A percentile compares a stretch with the other conserved stretches of the same genome.
phyloP scores from a whole-genome alignment of 2,888 invertebrate genomes.

The Ellobium chinense region DNA sequence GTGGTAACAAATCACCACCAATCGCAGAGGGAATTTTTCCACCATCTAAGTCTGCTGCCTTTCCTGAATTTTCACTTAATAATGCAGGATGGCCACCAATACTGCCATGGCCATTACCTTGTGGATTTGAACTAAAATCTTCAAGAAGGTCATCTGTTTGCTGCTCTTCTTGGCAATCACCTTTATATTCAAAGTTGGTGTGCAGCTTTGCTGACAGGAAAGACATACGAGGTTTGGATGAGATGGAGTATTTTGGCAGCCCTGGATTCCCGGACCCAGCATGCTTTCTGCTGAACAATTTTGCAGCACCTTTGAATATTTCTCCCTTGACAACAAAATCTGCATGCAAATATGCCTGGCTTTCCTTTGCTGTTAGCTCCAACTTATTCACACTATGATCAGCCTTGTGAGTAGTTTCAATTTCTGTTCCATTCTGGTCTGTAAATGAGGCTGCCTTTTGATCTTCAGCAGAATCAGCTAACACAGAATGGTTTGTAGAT shows the following conservation, averaged over 20 bases:
- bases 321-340: slow-evolving; percentile 32
- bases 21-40: too few species aligned
- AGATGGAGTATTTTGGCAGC: background rate
- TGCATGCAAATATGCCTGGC: background rate
- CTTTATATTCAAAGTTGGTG: background rate
- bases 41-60: background rate
- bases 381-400: too few species aligned
- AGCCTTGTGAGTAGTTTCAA: too few species aligned
- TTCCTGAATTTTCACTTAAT: too few species aligned
- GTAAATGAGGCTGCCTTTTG: too few species aligned
- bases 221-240: slow-evolving; percentile 21
- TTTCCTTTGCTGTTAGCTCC: too few species aligned
- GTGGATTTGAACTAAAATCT: background rate
- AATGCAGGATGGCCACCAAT: background rate
- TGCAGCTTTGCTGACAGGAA: slow-evolving; percentile 22
- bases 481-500: too few species aligned
- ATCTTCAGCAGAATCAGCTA: too few species aligned
- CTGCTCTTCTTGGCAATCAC: background rate
- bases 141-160: background rate
- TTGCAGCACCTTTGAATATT: slow-evolving; percentile 36
- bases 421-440: too few species aligned
- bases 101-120: background rate
- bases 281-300: slow-evolving; percentile 20
- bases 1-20: background rate
- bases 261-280: background rate